A percentile compares a stretch with the other conserved stretches of the same genome.
Evolutionary conservation across 2,797 vertebrate species (phyloP).

Genomic region (Pantherophis vulpinus): DNA sequence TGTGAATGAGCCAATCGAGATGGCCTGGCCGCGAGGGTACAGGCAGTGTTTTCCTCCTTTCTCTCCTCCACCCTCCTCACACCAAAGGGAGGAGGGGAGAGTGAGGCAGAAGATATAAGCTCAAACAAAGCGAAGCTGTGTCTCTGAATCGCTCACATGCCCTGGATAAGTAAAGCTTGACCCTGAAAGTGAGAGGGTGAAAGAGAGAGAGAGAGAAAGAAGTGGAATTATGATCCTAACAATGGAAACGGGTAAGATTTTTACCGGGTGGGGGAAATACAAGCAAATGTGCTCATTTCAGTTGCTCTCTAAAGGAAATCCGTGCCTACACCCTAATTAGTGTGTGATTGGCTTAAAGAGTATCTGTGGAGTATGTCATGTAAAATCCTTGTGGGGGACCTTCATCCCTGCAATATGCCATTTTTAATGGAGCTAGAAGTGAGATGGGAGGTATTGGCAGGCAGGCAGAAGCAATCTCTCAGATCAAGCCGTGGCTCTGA

Average conservation of each 20-base stretch:
- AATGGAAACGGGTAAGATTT: constrained; percentile 65
- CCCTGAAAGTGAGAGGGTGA: constrained; percentile 38
- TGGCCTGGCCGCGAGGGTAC: constrained; percentile 38
- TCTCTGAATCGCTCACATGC: constrained; percentile 58
- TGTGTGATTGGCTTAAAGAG: neutral
- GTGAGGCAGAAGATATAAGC: constrained; percentile 66
- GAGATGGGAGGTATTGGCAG: neutral
- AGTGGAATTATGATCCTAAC: constrained; percentile 68
- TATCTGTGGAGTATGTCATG: neutral
- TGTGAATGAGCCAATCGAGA: constrained; percentile 61
- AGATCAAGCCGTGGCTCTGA: neutral
- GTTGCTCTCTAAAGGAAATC: neutral
- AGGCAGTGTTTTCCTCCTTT: constrained; percentile 57
- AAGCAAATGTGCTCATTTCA: neutral
- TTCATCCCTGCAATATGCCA: neutral
- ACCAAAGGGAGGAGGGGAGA: constrained; percentile 63
- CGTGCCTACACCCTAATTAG: constrained; percentile 2
- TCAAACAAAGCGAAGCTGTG: constrained; percentile 67
- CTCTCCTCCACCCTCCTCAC: constrained; percentile 24
- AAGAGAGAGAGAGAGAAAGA: constrained; percentile 21
- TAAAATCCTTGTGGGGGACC: neutral
- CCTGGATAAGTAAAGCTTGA: constrained; percentile 63
- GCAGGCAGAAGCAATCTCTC: neutral
- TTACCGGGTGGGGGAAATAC: neutral
- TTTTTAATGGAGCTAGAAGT: neutral